phyloP scores from a whole-genome alignment of 2,113 vertebrate genomes.

The Circaetus gallicus region DNA sequence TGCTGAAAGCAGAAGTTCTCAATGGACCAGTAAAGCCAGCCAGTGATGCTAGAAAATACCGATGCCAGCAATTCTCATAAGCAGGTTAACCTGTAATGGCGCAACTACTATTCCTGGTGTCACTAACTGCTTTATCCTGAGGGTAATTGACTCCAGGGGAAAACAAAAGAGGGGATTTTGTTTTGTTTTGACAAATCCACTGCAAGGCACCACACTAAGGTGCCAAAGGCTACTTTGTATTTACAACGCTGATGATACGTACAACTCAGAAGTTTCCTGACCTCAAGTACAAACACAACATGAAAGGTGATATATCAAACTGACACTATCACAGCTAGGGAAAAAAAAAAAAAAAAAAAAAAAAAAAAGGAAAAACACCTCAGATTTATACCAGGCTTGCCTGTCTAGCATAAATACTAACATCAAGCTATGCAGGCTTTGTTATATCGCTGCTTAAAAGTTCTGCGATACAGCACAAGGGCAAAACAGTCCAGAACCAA shows the following conservation, averaged over 20 bases:
- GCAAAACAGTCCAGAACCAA: not conserved
- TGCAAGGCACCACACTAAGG: slow-evolving; percentile 35
- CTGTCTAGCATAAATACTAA: slow-evolving; percentile 44
- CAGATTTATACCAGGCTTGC: slow-evolving; percentile 42
- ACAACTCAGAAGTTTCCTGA: slow-evolving; percentile 61
- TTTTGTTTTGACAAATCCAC: slow-evolving; percentile 49
- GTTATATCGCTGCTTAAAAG: not conserved
- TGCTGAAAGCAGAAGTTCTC: slow-evolving; percentile 44
- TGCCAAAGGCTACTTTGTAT: slow-evolving; percentile 63
- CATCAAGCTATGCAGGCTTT: slow-evolving; percentile 16
- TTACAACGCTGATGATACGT: slow-evolving; percentile 52
- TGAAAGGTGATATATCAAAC: slow-evolving; percentile 70
- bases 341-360: not conserved
- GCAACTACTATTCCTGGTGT: slow-evolving; percentile 45
- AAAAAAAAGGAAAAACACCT: not conserved
- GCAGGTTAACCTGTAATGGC: slow-evolving; percentile 54
- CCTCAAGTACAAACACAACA: slow-evolving; percentile 62
- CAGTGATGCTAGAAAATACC: slow-evolving; percentile 40
- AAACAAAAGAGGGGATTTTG: slow-evolving; percentile 39
- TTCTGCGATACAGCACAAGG: slow-evolving; percentile 1
- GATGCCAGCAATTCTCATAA: slow-evolving; percentile 43
- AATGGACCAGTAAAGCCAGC: not conserved
- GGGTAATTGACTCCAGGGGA: slow-evolving; percentile 57
- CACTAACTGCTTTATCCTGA: slow-evolving; percentile 57
- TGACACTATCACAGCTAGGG: slow-evolving; percentile 63